Conservation (phyloP, 1,140 invertebrate genomes). For the Dendrolimus kikuchii region DNA sequence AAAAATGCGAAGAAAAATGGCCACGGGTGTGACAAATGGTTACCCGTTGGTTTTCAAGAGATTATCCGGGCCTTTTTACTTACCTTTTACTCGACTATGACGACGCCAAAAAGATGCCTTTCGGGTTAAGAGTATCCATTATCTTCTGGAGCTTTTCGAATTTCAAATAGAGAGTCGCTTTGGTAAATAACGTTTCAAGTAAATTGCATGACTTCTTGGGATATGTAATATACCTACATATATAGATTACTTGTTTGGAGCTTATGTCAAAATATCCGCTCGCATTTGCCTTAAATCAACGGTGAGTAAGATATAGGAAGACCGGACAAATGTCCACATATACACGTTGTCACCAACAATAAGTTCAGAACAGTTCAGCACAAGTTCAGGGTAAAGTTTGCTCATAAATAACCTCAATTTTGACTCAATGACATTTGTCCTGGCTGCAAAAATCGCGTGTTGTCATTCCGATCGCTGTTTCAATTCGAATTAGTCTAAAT, state of each 20-base stretch:
- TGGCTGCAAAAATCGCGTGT: neutral
- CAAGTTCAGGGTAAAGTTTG: slow-evolving; percentile 6
- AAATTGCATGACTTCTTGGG: neutral
- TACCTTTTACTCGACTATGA: neutral
- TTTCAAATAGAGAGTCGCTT: too few species aligned
- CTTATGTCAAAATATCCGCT: too few species aligned
- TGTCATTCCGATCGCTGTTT: too few species aligned
- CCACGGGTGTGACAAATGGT: slow-evolving; percentile 13
- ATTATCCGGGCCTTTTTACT: neutral
- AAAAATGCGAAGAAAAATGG: slow-evolving; percentile 13
- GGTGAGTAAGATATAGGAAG: too few species aligned
- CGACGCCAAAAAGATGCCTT: too few species aligned
- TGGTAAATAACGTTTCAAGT: neutral
- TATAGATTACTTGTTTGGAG: too few species aligned
- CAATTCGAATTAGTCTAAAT: too few species aligned
- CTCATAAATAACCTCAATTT: slow-evolving; percentile 12
- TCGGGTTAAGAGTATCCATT: too few species aligned
- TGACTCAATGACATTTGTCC: slow-evolving; percentile 13
- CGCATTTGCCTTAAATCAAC: too few species aligned
- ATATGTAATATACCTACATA: neutral
- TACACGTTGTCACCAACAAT: neutral
- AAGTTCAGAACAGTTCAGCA: neutral
- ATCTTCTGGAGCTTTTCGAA: too few species aligned
- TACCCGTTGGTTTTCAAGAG: neutral
- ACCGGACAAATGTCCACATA: neutral